Conservation (phyloP, 2,888 invertebrate species). For the Petrolisthes cinctipes region DNA sequence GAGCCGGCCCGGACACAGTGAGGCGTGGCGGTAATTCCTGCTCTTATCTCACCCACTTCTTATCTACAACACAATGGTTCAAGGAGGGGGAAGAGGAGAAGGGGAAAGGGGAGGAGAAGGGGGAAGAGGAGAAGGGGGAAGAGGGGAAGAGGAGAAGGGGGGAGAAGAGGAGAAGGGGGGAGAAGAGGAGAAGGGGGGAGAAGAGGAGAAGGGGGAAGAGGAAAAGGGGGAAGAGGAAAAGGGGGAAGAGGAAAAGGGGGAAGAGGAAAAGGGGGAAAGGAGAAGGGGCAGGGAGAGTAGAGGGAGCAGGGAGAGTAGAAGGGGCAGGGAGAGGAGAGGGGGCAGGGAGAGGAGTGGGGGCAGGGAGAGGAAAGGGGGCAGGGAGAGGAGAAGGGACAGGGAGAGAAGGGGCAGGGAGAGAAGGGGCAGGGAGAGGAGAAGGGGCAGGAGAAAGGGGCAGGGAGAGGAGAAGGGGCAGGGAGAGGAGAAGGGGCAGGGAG, state of each 20-base stretch:
- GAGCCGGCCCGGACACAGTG: background rate
- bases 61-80: background rate
- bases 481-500: background rate
- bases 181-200: background rate
- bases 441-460: too few species aligned
- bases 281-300: background rate
- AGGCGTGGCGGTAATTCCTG: slow-evolving; percentile 21
- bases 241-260: background rate
- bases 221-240: background rate
- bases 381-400: background rate
- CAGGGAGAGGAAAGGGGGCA: background rate
- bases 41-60: slow-evolving; percentile 16
- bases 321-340: background rate
- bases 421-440: background rate
- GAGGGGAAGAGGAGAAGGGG: background rate
- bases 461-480: background rate
- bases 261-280: background rate
- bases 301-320: background rate
- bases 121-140: too few species aligned
- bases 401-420: background rate
- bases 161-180: background rate
- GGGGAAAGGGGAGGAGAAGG: background rate
- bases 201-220: too few species aligned
- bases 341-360: background rate
- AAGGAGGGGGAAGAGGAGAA: background rate